Conservation (phyloP, 1,140 invertebrate species). For the Tetragnatha versicolor region DNA sequence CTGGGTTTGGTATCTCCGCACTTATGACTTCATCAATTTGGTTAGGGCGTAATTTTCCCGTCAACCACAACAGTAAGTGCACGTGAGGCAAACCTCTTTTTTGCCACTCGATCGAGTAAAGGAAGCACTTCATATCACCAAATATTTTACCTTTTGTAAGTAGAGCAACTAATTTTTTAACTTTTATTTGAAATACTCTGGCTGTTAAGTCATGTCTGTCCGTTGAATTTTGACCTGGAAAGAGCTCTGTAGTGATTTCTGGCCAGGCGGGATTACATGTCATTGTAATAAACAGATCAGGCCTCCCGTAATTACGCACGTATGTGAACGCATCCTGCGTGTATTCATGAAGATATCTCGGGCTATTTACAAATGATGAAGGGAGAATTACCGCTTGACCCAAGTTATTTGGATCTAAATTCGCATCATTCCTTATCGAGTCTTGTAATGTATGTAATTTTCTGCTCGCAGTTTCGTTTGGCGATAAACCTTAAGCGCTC, state of each 20-base stretch:
- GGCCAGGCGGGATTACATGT: conserved; percentile 67
- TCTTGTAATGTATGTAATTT: no score
- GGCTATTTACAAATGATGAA: no score
- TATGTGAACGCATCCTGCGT: no score
- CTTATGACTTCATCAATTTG: conserved; percentile 18
- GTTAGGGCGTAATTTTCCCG: neutral
- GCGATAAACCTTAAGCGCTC: no score
- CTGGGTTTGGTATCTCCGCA: conserved; percentile 45
- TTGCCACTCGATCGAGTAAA: conserved; percentile 64
- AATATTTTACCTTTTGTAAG: conserved; percentile 58
- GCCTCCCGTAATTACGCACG: no score
- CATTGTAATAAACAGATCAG: no score
- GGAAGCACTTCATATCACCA: conserved; percentile 55
- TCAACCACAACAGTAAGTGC: conserved; percentile 62
- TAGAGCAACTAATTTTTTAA: conserved; percentile 60
- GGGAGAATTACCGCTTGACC: no score
- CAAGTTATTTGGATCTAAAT: no score
- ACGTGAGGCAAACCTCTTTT: conserved; percentile 65
- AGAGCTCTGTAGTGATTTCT: conserved; percentile 63
- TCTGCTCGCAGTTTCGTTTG: no score
- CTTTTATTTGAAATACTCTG: conserved; percentile 63
- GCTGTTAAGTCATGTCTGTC: conserved; percentile 63
- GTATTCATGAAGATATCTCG: no score
- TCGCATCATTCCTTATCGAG: no score
- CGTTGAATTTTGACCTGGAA: conserved; percentile 57